These are phyloP conservation scores for Salvelinus sp. DNA, from an alignment of 2,113 vertebrate genomes.

Conservation along the genomic window DNA sequence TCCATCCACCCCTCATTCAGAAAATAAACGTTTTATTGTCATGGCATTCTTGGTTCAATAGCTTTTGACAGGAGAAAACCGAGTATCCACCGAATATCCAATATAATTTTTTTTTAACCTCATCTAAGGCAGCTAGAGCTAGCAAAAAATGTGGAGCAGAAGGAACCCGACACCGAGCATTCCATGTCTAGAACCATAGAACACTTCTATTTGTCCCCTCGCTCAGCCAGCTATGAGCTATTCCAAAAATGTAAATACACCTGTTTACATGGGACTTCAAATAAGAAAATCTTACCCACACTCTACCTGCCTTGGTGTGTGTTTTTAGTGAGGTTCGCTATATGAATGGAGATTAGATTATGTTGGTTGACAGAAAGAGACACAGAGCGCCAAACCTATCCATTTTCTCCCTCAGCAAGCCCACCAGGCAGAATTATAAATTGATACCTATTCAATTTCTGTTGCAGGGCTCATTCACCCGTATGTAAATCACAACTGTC, in stretches of 20 bases:
- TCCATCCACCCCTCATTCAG: too few species aligned
- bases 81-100: too few species aligned
- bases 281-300: too few species aligned
- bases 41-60: too few species aligned
- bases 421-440: conserved; percentile 33
- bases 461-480: conserved; percentile 32
- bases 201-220: not conserved
- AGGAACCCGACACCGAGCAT: not conserved
- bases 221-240: not conserved
- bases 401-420: conserved; percentile 8
- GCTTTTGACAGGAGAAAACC: too few species aligned
- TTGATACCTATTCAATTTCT: conserved; percentile 46
- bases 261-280: too few species aligned
- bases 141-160: too few species aligned
- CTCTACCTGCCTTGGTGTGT: not conserved
- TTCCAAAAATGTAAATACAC: not conserved
- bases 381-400: not conserved
- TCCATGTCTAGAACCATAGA: not conserved
- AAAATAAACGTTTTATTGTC: too few species aligned
- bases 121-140: too few species aligned
- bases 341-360: not conserved
- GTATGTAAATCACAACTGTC: conserved; percentile 33
- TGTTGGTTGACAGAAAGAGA: conserved; percentile 14
- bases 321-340: not conserved
- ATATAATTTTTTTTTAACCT: too few species aligned